These are phyloP conservation scores for Dendrolimus houi DNA, from an alignment of 2,888 invertebrate species.

Conservation along the genomic window DNA sequence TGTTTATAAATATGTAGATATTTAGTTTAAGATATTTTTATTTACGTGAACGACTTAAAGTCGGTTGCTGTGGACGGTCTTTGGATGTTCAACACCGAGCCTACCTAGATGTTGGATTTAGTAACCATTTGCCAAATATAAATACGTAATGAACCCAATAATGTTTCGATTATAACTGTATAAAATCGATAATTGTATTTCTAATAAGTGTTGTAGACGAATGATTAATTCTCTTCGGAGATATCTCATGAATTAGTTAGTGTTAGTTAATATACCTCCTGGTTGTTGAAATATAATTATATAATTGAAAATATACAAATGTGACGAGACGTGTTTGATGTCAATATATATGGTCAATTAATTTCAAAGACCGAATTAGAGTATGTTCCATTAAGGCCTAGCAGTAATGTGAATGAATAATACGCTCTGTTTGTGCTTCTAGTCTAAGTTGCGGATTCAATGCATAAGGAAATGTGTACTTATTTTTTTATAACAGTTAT, in stretches of 20 bases:
- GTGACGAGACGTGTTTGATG: conserved; percentile 42
- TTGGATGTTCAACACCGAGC: conserved; percentile 47
- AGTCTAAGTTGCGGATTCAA: conserved; percentile 15
- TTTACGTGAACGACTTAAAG: conserved; percentile 50
- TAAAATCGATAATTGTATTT: conserved; percentile 28
- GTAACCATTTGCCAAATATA: conserved; percentile 68
- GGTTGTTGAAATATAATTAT: conserved; percentile 65
- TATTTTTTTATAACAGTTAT: background rate
- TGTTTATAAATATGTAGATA: conserved; percentile 4
- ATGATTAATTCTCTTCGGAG: conserved; percentile 43
- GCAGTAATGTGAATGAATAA: conserved; percentile 36
- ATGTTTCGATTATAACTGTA: conserved; percentile 17
- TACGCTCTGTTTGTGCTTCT: conserved; percentile 37
- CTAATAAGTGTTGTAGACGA: conserved; percentile 47
- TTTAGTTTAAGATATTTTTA: conserved; percentile 2
- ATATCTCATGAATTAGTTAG: conserved; percentile 60
- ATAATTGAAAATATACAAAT: conserved; percentile 26
- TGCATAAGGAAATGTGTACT: conserved; percentile 1
- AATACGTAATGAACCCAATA: conserved; percentile 48
- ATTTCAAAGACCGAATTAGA: conserved; percentile 48
- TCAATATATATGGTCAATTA: conserved; percentile 70
- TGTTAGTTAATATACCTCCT: conserved; percentile 58
- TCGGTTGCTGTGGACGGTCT: conserved; percentile 37
- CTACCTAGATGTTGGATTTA: conserved; percentile 41
- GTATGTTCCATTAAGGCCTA: conserved; percentile 49